Evolutionary conservation across 2,113 vertebrate species (phyloP), one percentile per base, ranked within the genome.

Genomic region (Gobio gobio): DNA sequence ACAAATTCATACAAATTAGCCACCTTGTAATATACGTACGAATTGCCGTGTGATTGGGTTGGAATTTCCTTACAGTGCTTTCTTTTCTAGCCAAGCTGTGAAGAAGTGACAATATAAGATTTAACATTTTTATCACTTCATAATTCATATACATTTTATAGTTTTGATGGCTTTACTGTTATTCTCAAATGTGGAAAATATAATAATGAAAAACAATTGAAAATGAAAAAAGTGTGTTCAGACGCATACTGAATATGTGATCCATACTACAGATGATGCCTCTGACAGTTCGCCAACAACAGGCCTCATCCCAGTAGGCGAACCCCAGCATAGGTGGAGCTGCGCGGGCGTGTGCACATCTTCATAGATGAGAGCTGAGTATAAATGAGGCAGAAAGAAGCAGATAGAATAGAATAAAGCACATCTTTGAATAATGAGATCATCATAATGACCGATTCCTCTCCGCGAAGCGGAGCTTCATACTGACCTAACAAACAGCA

Each of bases 381-480:
- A 59, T 72, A 29, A 84, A 77, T 80, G 61, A 82, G n/a, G 73
- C 16, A 68, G 82, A 83, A 58, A 59, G 29, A 58, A 83, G 79
- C 43, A 51, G 63, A 85, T 33, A 63, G 64, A 22, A 54, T 24
- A 83, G 61, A 70, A 64, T 14, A 20, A 85, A 85, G 82, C 73
- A 59, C 76, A 56, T 49, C 81, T 85, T 49, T 86, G 80, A 88
- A 89, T 89, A 84, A 89, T 89, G 78, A 87, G 86, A 84, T 84
- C 77, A 68, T 79, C 80, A 77, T 59, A 74, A 87, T 80, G 78
- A 82, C 58, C 56, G 73, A 86, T 89, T 85, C 80, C 83, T 85
- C n/a, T 61, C 56, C 14, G 47, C 36, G 79, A 78, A 56, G 72
- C 59, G 18, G 49, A 79, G 47, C 79, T 81, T 86, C 80, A 12